A percentile compares a stretch with the other conserved stretches of the same genome.
These are phyloP conservation scores for Ceyx melanurus DNA, from an alignment of 2,113 vertebrate species.

Conservation along the genomic window DNA sequence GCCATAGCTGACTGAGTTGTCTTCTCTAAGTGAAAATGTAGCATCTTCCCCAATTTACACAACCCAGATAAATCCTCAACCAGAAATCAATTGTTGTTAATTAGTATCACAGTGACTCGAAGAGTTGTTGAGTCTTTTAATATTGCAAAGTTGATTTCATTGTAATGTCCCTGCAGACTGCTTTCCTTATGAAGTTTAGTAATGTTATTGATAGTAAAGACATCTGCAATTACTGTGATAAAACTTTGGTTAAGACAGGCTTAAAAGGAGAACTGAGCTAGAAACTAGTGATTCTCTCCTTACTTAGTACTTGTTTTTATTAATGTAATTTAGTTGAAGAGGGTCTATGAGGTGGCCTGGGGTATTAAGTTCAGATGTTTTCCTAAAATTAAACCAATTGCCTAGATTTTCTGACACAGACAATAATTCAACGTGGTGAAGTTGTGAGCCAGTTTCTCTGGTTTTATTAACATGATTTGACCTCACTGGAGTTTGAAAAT, in stretches of 20 bases:
- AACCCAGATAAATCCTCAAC: not conserved
- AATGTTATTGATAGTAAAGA: conserved; percentile 39
- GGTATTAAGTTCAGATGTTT: not conserved
- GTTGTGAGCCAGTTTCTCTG: not conserved
- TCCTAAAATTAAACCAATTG: not conserved
- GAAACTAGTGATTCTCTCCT: conserved; percentile 8
- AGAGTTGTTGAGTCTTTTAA: conserved; percentile 53
- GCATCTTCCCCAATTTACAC: not conserved
- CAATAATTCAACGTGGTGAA: not conserved
- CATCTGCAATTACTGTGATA: conserved; percentile 36
- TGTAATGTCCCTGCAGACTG: conserved; percentile 23
- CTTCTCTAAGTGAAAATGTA: not conserved
- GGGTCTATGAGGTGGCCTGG: not conserved
- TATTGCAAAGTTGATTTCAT: conserved; percentile 58
- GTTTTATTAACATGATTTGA: not conserved
- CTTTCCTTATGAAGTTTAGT: conserved; percentile 33
- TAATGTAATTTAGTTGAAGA: conserved; percentile 40
- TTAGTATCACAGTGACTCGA: conserved; percentile 40
- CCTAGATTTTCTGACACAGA: not conserved
- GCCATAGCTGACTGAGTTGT: not conserved
- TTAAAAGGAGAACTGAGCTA: conserved; percentile 7
- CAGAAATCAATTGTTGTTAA: conserved; percentile 52
- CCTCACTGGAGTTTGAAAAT: not conserved
- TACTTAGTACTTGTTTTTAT: conserved; percentile 11
- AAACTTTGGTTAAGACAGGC: conserved; percentile 25